Evolutionary conservation across 2,113 vertebrate genomes (phyloP).

Genomic region (Clarias magur): DNA sequence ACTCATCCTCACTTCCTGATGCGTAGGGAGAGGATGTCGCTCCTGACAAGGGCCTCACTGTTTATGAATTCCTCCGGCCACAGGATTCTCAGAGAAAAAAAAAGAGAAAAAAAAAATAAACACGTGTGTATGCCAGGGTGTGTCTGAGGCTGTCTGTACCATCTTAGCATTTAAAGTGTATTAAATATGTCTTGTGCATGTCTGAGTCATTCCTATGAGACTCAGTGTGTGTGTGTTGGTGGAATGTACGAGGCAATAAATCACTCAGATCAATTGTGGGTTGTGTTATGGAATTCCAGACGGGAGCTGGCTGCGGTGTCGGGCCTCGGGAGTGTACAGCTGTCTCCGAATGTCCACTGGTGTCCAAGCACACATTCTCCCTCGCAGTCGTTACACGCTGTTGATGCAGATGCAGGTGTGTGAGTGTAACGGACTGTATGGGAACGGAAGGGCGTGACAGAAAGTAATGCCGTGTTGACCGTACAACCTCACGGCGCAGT

Average conservation of each 20-base stretch:
- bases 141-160: slow-evolving; percentile 26
- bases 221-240: slow-evolving; percentile 22
- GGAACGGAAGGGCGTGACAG: not conserved
- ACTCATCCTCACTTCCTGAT: slow-evolving; percentile 46
- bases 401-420: not conserved
- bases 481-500: not conserved
- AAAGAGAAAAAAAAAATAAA: not conserved
- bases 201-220: slow-evolving; percentile 8
- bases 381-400: not conserved
- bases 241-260: slow-evolving; percentile 53
- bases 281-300: slow-evolving; percentile 63
- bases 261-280: slow-evolving; percentile 60
- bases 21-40: slow-evolving; percentile 46
- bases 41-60: slow-evolving; percentile 60
- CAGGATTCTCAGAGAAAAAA: slow-evolving; percentile 61
- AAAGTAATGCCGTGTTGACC: not conserved
- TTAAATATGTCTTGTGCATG: slow-evolving; percentile 32
- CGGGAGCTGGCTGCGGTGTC: slow-evolving; percentile 26
- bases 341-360: slow-evolving; percentile 33
- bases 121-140: slow-evolving; percentile 27
- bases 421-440: not conserved
- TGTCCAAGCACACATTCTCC: not conserved
- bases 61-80: slow-evolving; percentile 74
- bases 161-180: slow-evolving; percentile 6
- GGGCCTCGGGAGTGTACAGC: slow-evolving; percentile 18